Conservation (phyloP, 2,113 vertebrate species). For the Ailurus styani region DNA sequence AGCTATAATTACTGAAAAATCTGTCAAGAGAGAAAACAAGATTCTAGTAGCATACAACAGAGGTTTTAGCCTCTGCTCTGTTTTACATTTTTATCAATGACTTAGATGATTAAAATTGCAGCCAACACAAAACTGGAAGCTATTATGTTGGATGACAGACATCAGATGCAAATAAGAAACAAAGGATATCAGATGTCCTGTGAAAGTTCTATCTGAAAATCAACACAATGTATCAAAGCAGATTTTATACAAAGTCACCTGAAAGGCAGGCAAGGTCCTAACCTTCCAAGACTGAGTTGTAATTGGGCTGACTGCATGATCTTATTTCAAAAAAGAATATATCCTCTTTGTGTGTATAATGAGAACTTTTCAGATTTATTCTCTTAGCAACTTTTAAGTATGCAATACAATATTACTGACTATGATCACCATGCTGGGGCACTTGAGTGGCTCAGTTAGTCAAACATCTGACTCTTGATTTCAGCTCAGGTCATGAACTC, state of each 20-base stretch:
- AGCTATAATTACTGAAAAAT: conserved; percentile 38
- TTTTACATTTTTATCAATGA: conserved; percentile 57
- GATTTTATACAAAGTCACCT: not conserved
- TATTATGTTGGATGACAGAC: conserved; percentile 37
- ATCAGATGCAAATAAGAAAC: conserved; percentile 41
- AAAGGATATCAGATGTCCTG: not conserved
- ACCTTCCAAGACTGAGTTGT: not conserved
- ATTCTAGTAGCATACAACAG: not conserved
- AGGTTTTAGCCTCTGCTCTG: not conserved
- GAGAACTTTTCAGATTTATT: not conserved
- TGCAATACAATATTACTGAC: not conserved
- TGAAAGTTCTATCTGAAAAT: conserved; percentile 27
- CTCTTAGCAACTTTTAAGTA: not conserved
- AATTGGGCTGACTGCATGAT: not conserved
- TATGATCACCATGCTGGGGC: not conserved
- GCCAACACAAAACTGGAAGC: conserved; percentile 35
- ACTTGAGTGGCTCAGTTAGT: not conserved
- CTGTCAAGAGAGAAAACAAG: not conserved
- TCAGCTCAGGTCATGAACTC: not conserved
- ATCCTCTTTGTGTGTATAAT: not conserved
- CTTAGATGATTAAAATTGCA: conserved; percentile 50
- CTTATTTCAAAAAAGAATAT: not conserved
- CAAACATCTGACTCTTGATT: not conserved
- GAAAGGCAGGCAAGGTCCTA: not conserved
- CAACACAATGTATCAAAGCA: not conserved